Evolutionary conservation across 1,140 invertebrate species (phyloP).

Genomic region (Zaprionus gabonicus): DNA sequence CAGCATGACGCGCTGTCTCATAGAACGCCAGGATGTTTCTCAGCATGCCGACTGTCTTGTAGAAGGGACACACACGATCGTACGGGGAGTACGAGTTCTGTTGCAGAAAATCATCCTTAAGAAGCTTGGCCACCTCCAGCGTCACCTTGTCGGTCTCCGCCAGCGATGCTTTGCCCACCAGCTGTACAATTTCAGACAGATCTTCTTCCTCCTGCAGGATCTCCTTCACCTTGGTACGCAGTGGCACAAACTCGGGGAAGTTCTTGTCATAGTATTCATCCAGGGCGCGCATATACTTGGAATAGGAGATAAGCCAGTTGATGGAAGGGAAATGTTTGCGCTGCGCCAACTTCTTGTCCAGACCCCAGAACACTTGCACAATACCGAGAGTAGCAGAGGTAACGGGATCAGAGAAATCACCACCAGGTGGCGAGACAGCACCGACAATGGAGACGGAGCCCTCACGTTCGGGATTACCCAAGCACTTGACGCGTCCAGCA

Average conservation of each 20-base stretch:
- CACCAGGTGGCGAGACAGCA: constrained; percentile 99
- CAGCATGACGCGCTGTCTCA: constrained; percentile 98
- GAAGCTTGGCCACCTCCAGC: constrained; percentile 98
- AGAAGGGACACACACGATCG: constrained; percentile 99
- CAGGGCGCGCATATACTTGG: constrained; percentile 98
- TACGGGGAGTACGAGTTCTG: constrained; percentile 99
- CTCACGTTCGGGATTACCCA: constrained; percentile 99
- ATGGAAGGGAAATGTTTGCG: constrained; percentile 99
- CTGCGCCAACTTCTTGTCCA: constrained; percentile 99
- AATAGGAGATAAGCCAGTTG: constrained; percentile 99
- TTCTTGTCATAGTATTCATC: constrained; percentile 99
- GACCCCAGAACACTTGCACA: constrained; percentile 99
- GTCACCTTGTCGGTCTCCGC: constrained; percentile 99
- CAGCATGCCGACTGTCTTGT: constrained; percentile 99
- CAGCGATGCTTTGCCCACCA: constrained; percentile 99
- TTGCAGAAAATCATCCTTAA: constrained; percentile 99
- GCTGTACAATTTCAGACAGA: constrained; percentile 99
- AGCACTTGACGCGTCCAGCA: constrained; percentile 98
- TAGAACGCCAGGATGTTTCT: constrained; percentile 99
- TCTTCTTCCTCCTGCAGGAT: constrained; percentile 99
- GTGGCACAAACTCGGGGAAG: constrained; percentile 97
- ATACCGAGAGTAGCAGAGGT: constrained; percentile 99
- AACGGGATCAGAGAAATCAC: constrained; percentile 99
- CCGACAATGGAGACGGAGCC: constrained; percentile 99
- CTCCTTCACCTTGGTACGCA: constrained; percentile 96